Percentiles rank a stretch among this genome's conserved stretches.
Evolutionary conservation across 2,113 vertebrate species (phyloP).

Genomic region (Neolamprologus tretocephalus): DNA sequence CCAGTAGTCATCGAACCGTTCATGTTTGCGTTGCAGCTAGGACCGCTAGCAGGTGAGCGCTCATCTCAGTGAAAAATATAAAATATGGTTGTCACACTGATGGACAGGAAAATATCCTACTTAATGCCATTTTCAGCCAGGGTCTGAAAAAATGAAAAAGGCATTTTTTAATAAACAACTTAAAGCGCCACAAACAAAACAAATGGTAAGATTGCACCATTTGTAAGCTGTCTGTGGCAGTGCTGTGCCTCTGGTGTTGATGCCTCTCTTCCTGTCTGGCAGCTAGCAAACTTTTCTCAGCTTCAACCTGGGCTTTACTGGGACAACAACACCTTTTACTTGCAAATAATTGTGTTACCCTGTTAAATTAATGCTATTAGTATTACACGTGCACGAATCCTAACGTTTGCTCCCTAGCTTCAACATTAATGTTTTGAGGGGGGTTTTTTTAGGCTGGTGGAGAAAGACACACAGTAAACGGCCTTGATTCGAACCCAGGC

Average conservation of each 20-base stretch:
- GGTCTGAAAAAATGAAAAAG: neutral
- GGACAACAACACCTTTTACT: neutral
- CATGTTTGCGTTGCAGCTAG: neutral
- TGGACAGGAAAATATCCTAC: neutral
- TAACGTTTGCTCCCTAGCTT: neutral
- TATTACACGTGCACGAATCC: neutral
- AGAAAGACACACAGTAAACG: neutral
- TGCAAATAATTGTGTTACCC: neutral
- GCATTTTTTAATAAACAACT: neutral
- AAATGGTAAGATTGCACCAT: neutral
- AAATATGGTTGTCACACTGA: neutral
- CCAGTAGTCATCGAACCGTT: neutral
- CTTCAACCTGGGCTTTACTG: neutral
- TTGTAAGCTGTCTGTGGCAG: neutral
- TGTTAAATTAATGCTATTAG: neutral
- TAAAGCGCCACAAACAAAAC: neutral
- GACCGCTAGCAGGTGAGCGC: neutral
- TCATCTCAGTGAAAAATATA: neutral
- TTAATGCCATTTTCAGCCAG: neutral
- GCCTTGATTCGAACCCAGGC: neutral
- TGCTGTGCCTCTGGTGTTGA: neutral
- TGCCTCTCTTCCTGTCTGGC: neutral
- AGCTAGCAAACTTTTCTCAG: neutral
- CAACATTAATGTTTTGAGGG: neutral
- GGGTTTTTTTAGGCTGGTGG: rapidly evolving